Conservation (phyloP, 2,113 vertebrate species). For the Apteryx mantelli region DNA sequence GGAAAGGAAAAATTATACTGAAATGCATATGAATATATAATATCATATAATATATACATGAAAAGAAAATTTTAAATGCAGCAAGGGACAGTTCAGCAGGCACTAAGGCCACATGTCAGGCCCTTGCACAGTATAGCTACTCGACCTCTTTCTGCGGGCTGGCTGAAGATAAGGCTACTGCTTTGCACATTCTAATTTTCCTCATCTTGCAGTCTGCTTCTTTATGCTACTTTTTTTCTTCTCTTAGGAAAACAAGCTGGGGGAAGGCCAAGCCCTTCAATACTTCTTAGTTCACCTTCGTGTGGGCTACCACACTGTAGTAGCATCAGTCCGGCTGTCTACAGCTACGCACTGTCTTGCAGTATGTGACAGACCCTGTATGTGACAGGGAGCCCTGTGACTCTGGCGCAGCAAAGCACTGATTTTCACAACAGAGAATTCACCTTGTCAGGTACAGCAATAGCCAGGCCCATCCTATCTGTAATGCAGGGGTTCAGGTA, state of each 20-base stretch:
- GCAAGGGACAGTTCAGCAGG: background rate
- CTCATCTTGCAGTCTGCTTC: background rate
- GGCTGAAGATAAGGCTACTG: background rate
- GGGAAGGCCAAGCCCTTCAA: background rate
- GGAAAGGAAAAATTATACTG: background rate
- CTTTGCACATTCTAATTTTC: background rate
- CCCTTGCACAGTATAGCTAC: background rate
- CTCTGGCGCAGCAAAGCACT: background rate
- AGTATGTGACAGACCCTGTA: background rate
- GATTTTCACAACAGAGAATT: background rate
- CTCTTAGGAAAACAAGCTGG: background rate
- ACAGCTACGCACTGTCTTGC: accelerated
- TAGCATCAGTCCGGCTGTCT: background rate
- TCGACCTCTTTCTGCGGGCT: background rate
- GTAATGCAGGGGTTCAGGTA: background rate
- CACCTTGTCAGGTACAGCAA: background rate
- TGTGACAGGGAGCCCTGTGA: background rate
- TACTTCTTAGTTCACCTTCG: background rate
- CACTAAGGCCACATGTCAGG: background rate
- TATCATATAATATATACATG: background rate
- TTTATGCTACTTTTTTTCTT: background rate
- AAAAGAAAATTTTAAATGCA: background rate
- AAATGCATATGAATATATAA: background rate
- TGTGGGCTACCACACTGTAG: background rate
- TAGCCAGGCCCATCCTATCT: background rate